These are phyloP conservation scores for Achroia grisella DNA, from an alignment of 1,140 invertebrate genomes.

Conservation along the genomic window DNA sequence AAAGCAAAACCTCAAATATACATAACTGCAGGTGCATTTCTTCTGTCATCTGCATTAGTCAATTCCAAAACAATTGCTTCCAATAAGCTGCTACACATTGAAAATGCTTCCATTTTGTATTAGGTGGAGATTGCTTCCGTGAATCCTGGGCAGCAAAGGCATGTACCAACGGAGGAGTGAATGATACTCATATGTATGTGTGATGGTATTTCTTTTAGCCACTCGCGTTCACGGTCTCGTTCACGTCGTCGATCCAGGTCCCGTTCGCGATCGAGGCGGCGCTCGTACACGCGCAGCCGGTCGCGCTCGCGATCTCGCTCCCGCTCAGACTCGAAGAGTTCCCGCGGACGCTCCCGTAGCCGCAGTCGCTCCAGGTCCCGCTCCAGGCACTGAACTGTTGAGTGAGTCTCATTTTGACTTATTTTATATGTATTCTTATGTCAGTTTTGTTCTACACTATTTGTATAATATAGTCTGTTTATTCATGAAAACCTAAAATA, in stretches of 20 bases:
- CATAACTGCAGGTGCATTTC: too few species aligned
- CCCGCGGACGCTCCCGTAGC: constrained; percentile 58
- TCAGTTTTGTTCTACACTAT: too few species aligned
- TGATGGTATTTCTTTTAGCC: constrained; percentile 48
- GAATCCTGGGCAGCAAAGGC: too few species aligned
- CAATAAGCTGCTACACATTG: too few species aligned
- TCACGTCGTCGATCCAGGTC: constrained; percentile 65
- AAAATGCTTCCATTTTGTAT: too few species aligned
- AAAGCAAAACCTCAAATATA: too few species aligned
- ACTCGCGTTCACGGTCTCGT: constrained; percentile 59
- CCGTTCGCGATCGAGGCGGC: constrained; percentile 41
- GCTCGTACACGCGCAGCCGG: constrained; percentile 51
- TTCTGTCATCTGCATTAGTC: too few species aligned
- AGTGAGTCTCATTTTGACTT: constrained; percentile 34
- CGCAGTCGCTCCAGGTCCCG: constrained; percentile 58
- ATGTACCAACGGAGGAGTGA: too few species aligned
- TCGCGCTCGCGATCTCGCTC: constrained; percentile 59
- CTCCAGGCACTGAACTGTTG: constrained; percentile 57
- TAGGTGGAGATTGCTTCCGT: too few species aligned
- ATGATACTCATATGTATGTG: constrained; percentile 2
- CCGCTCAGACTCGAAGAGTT: constrained; percentile 69
- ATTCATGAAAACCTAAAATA: too few species aligned
- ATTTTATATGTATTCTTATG: constrained; percentile 3
- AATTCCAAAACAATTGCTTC: too few species aligned
- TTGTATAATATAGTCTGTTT: too few species aligned